These are phyloP conservation scores for Triplophysa bombifrons DNA, from an alignment of 2,797 vertebrate genomes.

Conservation along the genomic window DNA sequence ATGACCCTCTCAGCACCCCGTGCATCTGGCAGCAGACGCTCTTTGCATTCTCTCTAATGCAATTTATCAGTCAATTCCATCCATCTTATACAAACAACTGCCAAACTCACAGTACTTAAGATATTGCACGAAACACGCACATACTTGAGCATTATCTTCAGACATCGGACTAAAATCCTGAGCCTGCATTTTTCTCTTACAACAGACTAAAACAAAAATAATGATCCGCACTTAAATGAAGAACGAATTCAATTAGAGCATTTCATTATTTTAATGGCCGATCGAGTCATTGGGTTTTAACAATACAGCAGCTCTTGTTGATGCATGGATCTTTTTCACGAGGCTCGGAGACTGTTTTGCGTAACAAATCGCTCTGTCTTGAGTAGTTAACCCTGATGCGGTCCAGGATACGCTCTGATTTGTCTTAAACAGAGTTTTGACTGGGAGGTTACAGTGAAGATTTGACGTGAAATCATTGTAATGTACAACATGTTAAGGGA, in stretches of 20 bases:
- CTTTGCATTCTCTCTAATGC: slow-evolving; percentile 61
- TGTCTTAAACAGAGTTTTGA: slow-evolving; percentile 16
- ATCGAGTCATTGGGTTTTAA: slow-evolving; percentile 36
- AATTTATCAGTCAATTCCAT: slow-evolving; percentile 63
- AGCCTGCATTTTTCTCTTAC: slow-evolving; percentile 1
- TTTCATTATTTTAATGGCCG: slow-evolving; percentile 55
- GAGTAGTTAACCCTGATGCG: slow-evolving; percentile 25
- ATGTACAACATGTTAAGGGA: no score
- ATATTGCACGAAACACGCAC: slow-evolving; percentile 54
- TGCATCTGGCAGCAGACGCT: slow-evolving; percentile 57
- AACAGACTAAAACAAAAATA: slow-evolving; percentile 31
- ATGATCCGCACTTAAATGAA: slow-evolving; percentile 6
- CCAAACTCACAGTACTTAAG: slow-evolving; percentile 61
- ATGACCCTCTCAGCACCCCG: slow-evolving; percentile 50
- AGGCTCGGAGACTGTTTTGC: slow-evolving; percentile 23
- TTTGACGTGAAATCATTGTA: slow-evolving; percentile 10
- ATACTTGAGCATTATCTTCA: slow-evolving; percentile 10
- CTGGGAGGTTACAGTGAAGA: neutral
- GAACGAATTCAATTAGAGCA: slow-evolving; percentile 37
- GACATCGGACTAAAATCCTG: slow-evolving; percentile 24
- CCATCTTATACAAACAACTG: slow-evolving; percentile 55
- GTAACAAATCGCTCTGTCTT: slow-evolving; percentile 16
- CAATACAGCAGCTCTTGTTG: slow-evolving; percentile 3
- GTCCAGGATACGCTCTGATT: slow-evolving; percentile 37
- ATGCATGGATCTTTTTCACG: slow-evolving; percentile 43